Conservation (phyloP, 2,797 vertebrate genomes). For the Enteromius viviparus region DNA sequence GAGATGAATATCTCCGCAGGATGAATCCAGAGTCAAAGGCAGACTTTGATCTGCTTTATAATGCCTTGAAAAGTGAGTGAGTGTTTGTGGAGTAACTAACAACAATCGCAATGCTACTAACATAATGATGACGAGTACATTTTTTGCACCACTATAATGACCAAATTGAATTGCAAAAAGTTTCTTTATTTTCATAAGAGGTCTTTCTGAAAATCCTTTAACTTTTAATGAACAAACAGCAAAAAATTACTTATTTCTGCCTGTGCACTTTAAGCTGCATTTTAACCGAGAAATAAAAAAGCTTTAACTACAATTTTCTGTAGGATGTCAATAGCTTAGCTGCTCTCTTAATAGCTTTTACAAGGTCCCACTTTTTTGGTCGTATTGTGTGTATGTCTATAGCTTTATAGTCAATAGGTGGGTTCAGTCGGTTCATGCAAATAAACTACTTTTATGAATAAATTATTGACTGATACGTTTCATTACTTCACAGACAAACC, state of each 20-base stretch:
- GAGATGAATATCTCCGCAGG: slow-evolving; percentile 76
- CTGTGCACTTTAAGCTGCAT: neutral
- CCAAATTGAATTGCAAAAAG: neutral
- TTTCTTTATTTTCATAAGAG: neutral
- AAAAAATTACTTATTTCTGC: neutral
- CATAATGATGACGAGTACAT: neutral
- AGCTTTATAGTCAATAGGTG: neutral
- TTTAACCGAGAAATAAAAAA: neutral
- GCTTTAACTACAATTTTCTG: neutral
- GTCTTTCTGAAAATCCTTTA: neutral
- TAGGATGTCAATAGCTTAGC: neutral
- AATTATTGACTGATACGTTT: neutral
- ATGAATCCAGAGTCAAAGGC: slow-evolving; percentile 83
- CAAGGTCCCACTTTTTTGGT: neutral
- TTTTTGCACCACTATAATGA: neutral
- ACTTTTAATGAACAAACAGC: neutral
- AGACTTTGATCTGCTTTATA: slow-evolving; percentile 89
- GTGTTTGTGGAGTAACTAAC: neutral
- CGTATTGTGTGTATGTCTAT: neutral
- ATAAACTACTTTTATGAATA: neutral
- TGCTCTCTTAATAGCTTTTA: neutral
- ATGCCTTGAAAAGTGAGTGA: slow-evolving; percentile 86
- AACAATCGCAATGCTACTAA: neutral
- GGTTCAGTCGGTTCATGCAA: slow-evolving; percentile 14
- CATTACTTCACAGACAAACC: neutral